Conservation (phyloP, 2,888 invertebrate species). For the Coleophora flavipennella region DNA sequence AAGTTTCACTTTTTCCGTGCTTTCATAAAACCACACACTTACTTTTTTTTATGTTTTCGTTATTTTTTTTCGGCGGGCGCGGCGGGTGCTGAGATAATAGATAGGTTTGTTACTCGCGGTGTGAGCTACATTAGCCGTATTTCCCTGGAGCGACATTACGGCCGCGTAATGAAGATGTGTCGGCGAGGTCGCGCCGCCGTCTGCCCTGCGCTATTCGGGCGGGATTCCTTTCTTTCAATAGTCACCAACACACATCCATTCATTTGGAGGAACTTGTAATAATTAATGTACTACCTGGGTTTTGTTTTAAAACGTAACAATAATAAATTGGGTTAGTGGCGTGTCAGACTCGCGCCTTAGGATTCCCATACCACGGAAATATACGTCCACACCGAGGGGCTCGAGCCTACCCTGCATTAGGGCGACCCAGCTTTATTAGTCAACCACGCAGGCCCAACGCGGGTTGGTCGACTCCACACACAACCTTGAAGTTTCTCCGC, state of each 20-base stretch:
- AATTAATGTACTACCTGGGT: neutral
- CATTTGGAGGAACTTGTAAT: neutral
- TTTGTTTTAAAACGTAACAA: neutral
- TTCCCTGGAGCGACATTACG: slow-evolving; percentile 47
- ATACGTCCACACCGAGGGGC: too few relatives aligned
- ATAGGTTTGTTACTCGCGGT: slow-evolving; percentile 16
- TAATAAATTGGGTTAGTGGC: too few relatives aligned
- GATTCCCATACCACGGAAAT: too few relatives aligned
- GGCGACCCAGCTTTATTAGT: too few relatives aligned
- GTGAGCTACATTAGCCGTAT: slow-evolving; percentile 20
- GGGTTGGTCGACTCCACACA: too few relatives aligned
- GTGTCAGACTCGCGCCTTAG: too few relatives aligned
- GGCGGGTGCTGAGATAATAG: slow-evolving; percentile 13
- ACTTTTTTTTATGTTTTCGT: neutral
- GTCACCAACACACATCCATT: neutral
- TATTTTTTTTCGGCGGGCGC: neutral
- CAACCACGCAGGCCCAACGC: too few relatives aligned
- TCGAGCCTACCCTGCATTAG: too few relatives aligned
- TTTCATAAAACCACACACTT: too few relatives aligned
- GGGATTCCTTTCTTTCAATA: too few relatives aligned
- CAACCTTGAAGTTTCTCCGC: too few relatives aligned
- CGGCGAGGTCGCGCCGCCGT: slow-evolving; percentile 32
- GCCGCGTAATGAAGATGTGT: slow-evolving; percentile 54
- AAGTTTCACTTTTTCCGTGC: too few relatives aligned
- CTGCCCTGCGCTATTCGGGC: slow-evolving; percentile 8